These are phyloP conservation scores for Valencia hispanica DNA, from an alignment of 2,797 vertebrate genomes.

Conservation along the genomic window DNA sequence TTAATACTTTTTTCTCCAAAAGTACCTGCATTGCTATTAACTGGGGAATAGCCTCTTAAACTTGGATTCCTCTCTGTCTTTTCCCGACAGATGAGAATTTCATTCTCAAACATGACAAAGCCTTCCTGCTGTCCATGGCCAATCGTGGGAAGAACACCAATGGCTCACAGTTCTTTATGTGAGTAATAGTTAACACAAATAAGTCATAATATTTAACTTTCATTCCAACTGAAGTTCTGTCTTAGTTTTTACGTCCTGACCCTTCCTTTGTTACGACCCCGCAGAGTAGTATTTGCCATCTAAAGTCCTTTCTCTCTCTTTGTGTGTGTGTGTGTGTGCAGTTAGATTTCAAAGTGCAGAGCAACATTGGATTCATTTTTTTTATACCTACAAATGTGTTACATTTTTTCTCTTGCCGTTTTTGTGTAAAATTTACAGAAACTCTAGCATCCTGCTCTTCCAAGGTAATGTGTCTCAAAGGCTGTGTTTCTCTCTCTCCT, in stretches of 20 bases:
- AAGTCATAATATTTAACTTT: conserved; percentile 23
- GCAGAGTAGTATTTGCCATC: conserved; percentile 56
- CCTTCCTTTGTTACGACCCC: conserved; percentile 53
- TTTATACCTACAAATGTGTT: conserved; percentile 93
- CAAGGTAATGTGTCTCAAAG: conserved; percentile 99
- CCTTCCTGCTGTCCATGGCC: conserved; percentile 99
- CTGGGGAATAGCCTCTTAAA: conserved; percentile 25
- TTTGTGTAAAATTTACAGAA: conserved; percentile 99
- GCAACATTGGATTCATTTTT: conserved; percentile 90
- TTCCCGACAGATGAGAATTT: conserved; percentile 97
- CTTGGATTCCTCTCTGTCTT: conserved; percentile 68
- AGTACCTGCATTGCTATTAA: conserved; percentile 25
- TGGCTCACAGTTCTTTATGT: conserved; percentile 99
- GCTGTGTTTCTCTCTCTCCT: conserved; percentile 93
- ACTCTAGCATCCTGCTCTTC: conserved; percentile 98
- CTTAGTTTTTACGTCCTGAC: conserved; percentile 46
- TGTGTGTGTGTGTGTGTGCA: conserved; percentile 61
- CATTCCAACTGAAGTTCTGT: conserved; percentile 31
- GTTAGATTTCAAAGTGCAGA: conserved; percentile 80
- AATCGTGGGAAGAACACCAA: conserved; percentile 99
- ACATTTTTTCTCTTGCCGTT: conserved; percentile 99
- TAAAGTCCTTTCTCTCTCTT: conserved; percentile 41
- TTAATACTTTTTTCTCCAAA: conserved; percentile 16
- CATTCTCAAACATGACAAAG: conserved; percentile 98
- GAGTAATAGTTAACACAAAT: conserved; percentile 77